Evolutionary conservation across 2,888 invertebrate species (phyloP).

Genomic region (Cheilosia variabilis): DNA sequence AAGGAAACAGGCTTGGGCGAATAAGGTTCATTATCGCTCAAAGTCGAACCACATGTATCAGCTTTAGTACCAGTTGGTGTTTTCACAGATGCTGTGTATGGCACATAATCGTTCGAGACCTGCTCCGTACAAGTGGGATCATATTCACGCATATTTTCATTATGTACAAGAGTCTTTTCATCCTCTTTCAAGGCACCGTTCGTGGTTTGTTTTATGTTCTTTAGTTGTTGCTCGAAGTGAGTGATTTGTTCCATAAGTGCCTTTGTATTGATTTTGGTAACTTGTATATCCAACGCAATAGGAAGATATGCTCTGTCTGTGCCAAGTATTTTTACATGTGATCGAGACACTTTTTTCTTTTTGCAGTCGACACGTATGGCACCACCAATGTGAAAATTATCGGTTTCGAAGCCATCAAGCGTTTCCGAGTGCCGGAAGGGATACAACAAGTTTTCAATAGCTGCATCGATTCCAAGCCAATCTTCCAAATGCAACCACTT

Average conservation of each 20-base stretch:
- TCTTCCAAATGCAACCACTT: slow-evolving; percentile 74
- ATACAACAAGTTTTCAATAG: slow-evolving; percentile 46
- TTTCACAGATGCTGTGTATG: slow-evolving; percentile 64
- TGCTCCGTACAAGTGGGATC: slow-evolving; percentile 49
- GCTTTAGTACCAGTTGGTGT: slow-evolving; percentile 3
- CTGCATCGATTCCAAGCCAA: slow-evolving; percentile 66
- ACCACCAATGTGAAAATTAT: slow-evolving; percentile 51
- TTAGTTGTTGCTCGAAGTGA: slow-evolving; percentile 33
- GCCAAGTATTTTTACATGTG: slow-evolving; percentile 54
- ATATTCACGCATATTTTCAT: slow-evolving; percentile 53
- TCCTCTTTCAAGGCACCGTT: slow-evolving; percentile 3
- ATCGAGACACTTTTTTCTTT: slow-evolving; percentile 30
- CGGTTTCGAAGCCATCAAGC: slow-evolving; percentile 47
- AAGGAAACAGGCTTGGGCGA: slow-evolving; percentile 59
- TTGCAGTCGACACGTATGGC: slow-evolving; percentile 63
- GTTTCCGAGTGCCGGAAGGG: slow-evolving; percentile 41
- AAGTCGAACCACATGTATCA: slow-evolving; percentile 23
- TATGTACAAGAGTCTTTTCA: neutral
- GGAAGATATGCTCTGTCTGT: slow-evolving; percentile 48
- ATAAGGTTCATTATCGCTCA: slow-evolving; percentile 64
- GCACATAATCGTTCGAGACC: slow-evolving; percentile 46
- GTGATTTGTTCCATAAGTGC: slow-evolving; percentile 48
- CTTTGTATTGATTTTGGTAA: slow-evolving; percentile 43
- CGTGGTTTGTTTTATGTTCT: neutral
- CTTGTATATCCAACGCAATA: slow-evolving; percentile 39